Evolutionary conservation across 35 echinoderm and acorn worm genomes (phyloP).

Genomic region (Acanthaster planci): DNA sequence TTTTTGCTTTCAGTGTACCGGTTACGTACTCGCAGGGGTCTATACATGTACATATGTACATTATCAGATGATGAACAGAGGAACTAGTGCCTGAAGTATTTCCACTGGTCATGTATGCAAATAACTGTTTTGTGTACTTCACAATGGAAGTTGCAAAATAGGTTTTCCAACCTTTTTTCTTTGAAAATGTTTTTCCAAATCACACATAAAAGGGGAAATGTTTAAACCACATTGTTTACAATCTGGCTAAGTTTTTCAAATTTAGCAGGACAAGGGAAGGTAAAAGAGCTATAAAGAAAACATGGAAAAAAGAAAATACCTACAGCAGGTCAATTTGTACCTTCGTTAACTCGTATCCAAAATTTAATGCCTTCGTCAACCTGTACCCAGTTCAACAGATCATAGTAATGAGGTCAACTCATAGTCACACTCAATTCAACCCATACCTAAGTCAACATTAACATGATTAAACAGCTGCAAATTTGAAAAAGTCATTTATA

Average conservation of each 20-base stretch:
- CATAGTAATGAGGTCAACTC: too few species aligned
- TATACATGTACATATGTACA: too few species aligned
- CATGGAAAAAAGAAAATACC: background rate
- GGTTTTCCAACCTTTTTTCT: background rate
- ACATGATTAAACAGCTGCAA: slow-evolving; percentile 1
- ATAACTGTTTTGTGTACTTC: too few species aligned
- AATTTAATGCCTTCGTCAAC: too few species aligned
- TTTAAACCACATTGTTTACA: background rate
- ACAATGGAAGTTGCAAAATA: background rate
- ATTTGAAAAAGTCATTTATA: background rate
- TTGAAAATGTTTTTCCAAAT: background rate
- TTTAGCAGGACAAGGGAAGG: background rate
- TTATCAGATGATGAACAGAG: too few species aligned
- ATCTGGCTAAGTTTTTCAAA: background rate
- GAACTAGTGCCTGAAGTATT: too few species aligned
- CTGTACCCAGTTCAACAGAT: too few species aligned
- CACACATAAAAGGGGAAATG: background rate
- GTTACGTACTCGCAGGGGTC: too few species aligned
- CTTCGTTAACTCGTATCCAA: background rate
- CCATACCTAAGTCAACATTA: background rate
- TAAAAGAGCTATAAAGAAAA: background rate
- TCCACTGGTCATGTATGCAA: too few species aligned
- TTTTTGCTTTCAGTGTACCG: too few species aligned
- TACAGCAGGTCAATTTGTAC: background rate
- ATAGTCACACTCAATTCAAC: background rate